Base-by-base conservation (phyloP, 2,797 vertebrate genomes). In the Lacerta agilis region DNA sequence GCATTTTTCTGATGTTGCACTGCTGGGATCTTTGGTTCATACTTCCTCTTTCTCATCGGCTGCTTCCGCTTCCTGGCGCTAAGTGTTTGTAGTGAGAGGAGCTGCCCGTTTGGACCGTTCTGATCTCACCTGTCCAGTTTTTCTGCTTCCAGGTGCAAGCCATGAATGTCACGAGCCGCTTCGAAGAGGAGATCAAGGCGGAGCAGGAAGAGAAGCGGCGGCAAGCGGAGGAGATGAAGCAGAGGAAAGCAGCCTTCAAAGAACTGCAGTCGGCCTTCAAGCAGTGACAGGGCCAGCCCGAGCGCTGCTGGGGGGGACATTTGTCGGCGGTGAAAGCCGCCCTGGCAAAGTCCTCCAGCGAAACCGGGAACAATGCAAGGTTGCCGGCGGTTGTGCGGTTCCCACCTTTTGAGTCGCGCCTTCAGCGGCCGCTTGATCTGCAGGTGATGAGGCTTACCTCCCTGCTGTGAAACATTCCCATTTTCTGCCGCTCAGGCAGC, bases 191-290 rank as follows among this genome's bases (percentile, higher is more conserved):
- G 97, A 99, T 99, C 95, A 98, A 97, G 75, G 97, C 98, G 0
- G 99, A 99, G 94, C 98, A 99, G 92, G 98, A 99, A 92, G 97
- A 96, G 79, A 98, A 98, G 96, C 99, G 98, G 96, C 97, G 97
- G 88, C 97, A 99, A 95, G 97, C 97, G 0, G 98, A 99, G 96
- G 98, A 98, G 92, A 97, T 97, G 96, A 98, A 98, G 94, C 98
- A 98, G 95, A 96, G 98, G 91, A 98, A 98, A 78, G 98, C 97
- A 0, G 98, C 98, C 1, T 99, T 99, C 95, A 99, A 97, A 94
- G 98, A 99, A 79, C 97, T 99, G 80, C 97, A 98, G 95, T 98
- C 98, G 2, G 95, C 97, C 45, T 99, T 99, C 94, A 98, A 98
- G 86, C 97, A 97, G 94, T 95, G 11, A 94, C 0, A 17, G 1